Evolutionary conservation across 1,140 invertebrate genomes (phyloP), one percentile per base, ranked within the genome.

Genomic region (Pseudomyrmex concolor): DNA sequence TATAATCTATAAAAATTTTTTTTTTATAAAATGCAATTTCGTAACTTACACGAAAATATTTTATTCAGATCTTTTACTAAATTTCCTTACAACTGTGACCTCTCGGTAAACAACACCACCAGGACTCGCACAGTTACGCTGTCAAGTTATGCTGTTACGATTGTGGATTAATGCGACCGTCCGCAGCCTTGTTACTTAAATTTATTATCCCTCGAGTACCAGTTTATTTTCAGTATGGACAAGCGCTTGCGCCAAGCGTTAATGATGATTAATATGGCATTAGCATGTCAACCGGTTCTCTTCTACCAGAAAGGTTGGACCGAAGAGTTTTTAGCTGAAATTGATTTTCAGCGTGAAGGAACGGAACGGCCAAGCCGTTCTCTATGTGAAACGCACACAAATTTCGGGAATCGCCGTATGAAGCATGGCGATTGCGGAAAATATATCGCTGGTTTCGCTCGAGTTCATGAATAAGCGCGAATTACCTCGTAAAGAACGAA

Each of bases 241-340:
- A 54, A 48, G 15, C 22, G 22, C 50, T 78, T 62, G 25, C 15
- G 34, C 5, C 5, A 17, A 51, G 13, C 64, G 63, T 48, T 70
- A 78, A 64, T 64, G 12, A 48, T 66, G 62, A 78, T 78, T 78
- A 78, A 78, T 78, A 78, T 78, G 76, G 34, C 76, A 78, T 78
- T 78, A 78, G 64, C 76, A 78, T 78, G 64, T 70, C 70, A 78
- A 78, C 64, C 76, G 76, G 76, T 78, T 78, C 51, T 59, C 51
- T 13, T 17, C 19, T 78, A 64, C 70, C 25, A 48, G 66, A 71
- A 80, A 80, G 54, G n/a, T 60, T 59, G 43, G 54, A 60, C 59
- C 19, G 48, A 60, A 54, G 57, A 25, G 66, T n/a, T n/a, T n/a
- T n/a, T 13, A 13, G 34, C 34, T 51, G 43, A 45, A 57, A 64